These are phyloP conservation scores for Clistopyga incitator DNA, from an alignment of 2,888 invertebrate species.

Conservation along the genomic window DNA sequence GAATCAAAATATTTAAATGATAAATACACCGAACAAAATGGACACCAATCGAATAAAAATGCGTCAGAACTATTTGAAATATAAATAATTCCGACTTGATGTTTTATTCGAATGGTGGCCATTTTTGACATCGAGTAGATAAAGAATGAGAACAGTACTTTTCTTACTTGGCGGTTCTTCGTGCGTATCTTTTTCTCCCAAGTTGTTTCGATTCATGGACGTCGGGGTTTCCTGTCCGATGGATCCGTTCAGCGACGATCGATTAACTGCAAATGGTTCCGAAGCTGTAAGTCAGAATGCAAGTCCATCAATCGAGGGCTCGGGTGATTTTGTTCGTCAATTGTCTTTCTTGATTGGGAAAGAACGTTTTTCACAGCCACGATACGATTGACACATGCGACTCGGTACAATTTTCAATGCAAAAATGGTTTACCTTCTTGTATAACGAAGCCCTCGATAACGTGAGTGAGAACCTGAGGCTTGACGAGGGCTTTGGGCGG, in stretches of 20 bases:
- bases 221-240: constrained; percentile 79
- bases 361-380: constrained; percentile 24
- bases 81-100: not conserved
- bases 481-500: constrained; percentile 97
- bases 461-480: constrained; percentile 97
- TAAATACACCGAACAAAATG: constrained; percentile 37
- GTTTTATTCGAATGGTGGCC: not conserved
- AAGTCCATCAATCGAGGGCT: constrained; percentile 55
- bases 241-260: constrained; percentile 85
- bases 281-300: constrained; percentile 85
- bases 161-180: constrained; percentile 93
- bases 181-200: constrained; percentile 86
- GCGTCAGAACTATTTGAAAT: not conserved
- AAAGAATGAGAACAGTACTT: constrained; percentile 60
- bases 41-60: not conserved
- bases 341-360: constrained; percentile 18
- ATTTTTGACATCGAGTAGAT: not conserved
- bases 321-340: constrained; percentile 41
- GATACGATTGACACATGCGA: constrained; percentile 41
- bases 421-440: constrained; percentile 90
- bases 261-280: constrained; percentile 94
- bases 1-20: not conserved
- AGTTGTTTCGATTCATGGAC: constrained; percentile 76
- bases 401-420: not conserved
- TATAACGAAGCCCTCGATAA: constrained; percentile 98